A percentile compares a stretch with the other conserved stretches of the same genome.
Conservation (phyloP, 1,140 invertebrate species). For the Scaptomyza graminum region DNA sequence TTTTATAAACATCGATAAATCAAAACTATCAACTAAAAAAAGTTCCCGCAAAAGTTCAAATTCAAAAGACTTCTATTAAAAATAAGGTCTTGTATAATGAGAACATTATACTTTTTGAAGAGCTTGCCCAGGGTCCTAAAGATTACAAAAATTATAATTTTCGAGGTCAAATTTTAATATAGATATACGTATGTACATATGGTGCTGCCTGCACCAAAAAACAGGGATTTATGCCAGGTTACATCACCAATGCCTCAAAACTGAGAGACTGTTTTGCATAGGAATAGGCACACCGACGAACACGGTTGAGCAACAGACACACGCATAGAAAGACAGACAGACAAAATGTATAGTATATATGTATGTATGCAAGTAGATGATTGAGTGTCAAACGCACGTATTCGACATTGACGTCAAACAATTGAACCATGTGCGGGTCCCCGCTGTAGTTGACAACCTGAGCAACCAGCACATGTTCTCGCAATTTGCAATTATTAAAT, state of each 20-base stretch:
- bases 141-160: background rate
- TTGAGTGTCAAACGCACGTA: constrained; percentile 2
- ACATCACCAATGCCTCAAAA: background rate
- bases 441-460: constrained; percentile 1
- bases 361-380: constrained; percentile 4
- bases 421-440: constrained; percentile 1
- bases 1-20: background rate
- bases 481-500: background rate
- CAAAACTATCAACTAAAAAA: background rate
- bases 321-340: background rate
- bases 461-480: background rate
- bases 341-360: background rate
- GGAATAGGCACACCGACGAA: background rate
- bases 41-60: background rate
- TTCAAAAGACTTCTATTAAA: background rate
- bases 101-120: too few relatives aligned
- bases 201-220: background rate
- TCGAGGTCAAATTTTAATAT: background rate
- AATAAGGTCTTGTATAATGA: too few relatives aligned
- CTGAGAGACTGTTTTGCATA: background rate
- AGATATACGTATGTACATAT: background rate
- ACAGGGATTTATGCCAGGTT: constrained; percentile 1
- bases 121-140: background rate
- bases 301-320: background rate
- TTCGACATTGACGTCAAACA: constrained; percentile 2